Base-by-base conservation (phyloP, 2,888 invertebrate species). In the Linnaemya tessellans region DNA sequence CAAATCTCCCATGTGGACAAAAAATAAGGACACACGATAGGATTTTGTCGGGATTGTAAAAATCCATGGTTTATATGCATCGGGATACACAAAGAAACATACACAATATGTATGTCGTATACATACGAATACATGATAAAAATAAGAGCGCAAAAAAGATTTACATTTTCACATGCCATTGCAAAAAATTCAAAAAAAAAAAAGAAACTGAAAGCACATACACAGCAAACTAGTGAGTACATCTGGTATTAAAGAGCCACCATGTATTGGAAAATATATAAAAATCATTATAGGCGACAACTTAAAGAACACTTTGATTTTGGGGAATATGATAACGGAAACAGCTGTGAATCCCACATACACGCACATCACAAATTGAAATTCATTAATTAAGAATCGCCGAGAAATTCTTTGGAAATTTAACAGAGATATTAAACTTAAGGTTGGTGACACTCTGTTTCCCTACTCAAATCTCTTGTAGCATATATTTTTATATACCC, bases 1-100 rank as follows among this genome's bases (percentile, higher is more conserved):
- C 89, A 91, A 91, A 91, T 91, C 91, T 91, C 90, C 91, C 87
- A 89, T 88, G 90, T 89, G 91, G 88, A 90, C 90, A 90, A 43
- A 41, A 51, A 68, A 51, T 71, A 84, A 80, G 78, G 86, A 86
- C 86, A 84, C 70, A 60, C 81, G 70, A 84, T 81, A 74, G 80
- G 81, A 84, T 84, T 86, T 86, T 84, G 79, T 84, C 71, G 70
- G 81, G 81, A 84, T 86, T 86, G 82, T 51, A 64, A 75, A 86
- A 84, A 84, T 84, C 79, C 74, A 85, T 67, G 81, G 78, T 60
- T 56, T 75, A 81, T 78, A n/a, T 74, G 68, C 43, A 73, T 8
- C 49, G 2, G 41, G 13, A 82, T 54, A 56, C 18, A 70, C 25
- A 51, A 1, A 22, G 7, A 75, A 8, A 60, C 18, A 62, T 11